phyloP scores from a whole-genome alignment of 2,113 vertebrate species.

The Puntigrus tetrazona region DNA sequence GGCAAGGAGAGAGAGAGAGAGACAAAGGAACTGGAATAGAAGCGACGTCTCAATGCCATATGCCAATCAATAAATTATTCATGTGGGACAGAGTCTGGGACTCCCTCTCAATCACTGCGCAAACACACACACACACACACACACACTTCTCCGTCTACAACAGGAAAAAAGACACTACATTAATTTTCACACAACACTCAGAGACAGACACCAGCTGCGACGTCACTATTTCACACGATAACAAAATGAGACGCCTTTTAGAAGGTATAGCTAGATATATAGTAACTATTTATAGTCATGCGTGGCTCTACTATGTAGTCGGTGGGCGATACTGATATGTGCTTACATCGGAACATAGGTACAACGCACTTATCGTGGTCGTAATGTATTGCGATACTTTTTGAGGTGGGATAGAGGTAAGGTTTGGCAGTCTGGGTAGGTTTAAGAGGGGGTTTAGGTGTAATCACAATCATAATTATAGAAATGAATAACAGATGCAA shows the following conservation, averaged over 20 bases:
- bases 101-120: slow-evolving; percentile 60
- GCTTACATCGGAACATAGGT: too few relatives aligned
- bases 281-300: neutral
- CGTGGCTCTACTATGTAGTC: too few relatives aligned
- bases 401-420: too few relatives aligned
- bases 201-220: slow-evolving; percentile 13
- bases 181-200: slow-evolving; percentile 15
- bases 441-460: too few relatives aligned
- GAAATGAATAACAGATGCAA: too few relatives aligned
- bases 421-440: too few relatives aligned
- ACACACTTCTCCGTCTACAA: neutral
- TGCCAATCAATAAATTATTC: slow-evolving; percentile 75
- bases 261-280: neutral
- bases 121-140: neutral
- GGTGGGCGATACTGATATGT: too few relatives aligned
- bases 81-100: slow-evolving; percentile 55
- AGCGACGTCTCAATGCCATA: slow-evolving; percentile 61
- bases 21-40: slow-evolving; percentile 28
- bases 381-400: too few relatives aligned
- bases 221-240: slow-evolving; percentile 10
- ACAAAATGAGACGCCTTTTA: neutral
- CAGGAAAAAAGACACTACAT: neutral
- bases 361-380: too few relatives aligned
- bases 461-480: too few relatives aligned
- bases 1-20: slow-evolving; percentile 1